A percentile compares a stretch with the other conserved stretches of the same genome.
These are phyloP conservation scores for Tetragonisca angustula DNA, from an alignment of 2,888 invertebrate species.

Conservation along the genomic window DNA sequence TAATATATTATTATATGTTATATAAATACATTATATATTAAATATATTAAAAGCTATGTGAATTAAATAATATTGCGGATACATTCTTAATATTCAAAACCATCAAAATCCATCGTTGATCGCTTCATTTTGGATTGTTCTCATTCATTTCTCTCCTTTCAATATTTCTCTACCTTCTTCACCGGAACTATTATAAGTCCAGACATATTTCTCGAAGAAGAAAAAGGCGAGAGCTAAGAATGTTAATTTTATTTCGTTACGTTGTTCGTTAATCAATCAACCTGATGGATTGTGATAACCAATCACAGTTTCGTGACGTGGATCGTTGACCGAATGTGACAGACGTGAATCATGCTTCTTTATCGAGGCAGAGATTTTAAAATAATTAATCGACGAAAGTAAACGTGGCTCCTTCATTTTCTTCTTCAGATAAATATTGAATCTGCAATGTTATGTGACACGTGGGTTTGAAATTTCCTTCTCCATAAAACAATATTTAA, in stretches of 20 bases:
- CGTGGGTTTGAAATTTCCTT: background rate
- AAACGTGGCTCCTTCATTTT: background rate
- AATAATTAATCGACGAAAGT: background rate
- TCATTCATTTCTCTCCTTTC: background rate
- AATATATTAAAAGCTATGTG: too few relatives aligned
- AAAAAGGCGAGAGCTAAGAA: background rate
- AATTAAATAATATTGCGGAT: too few relatives aligned
- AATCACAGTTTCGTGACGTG: slow-evolving; percentile 2
- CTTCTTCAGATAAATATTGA: background rate
- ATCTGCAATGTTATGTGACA: background rate
- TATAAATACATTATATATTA: too few relatives aligned
- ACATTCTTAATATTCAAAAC: too few relatives aligned
- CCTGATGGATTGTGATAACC: background rate
- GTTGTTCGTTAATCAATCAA: background rate
- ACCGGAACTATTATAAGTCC: too few relatives aligned
- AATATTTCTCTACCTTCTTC: too few relatives aligned
- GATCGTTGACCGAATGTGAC: background rate
- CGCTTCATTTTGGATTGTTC: background rate
- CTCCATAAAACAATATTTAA: background rate
- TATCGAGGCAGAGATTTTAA: background rate
- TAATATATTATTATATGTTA: too few relatives aligned
- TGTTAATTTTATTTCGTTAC: slow-evolving; percentile 3
- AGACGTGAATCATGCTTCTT: slow-evolving; percentile 11
- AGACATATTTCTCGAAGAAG: background rate
- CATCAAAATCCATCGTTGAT: too few relatives aligned